Evolutionary conservation across 2,797 vertebrate genomes (phyloP).

Genomic region (Rhinatrema bivittatum): DNA sequence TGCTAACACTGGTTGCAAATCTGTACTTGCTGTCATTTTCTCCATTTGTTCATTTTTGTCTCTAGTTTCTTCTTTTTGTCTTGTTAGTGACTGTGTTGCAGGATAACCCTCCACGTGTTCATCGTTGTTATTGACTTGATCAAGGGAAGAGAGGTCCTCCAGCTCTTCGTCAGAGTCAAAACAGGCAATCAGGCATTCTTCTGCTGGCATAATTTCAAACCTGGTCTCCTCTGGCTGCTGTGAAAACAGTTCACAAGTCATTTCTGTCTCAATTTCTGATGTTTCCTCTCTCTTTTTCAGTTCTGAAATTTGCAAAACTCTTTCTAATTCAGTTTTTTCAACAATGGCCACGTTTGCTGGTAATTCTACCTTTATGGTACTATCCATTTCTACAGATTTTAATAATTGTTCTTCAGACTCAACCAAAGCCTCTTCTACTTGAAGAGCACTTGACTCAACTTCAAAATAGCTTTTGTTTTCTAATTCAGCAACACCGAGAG

Average conservation of each 20-base stretch:
- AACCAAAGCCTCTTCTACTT: rapidly evolving
- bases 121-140: conserved; percentile 9
- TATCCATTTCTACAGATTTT: not conserved
- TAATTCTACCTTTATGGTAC: rapidly evolving
- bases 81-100: not conserved
- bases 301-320: not conserved
- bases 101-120: not conserved
- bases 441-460: too few relatives aligned
- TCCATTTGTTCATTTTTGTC: too few relatives aligned
- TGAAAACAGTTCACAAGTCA: not conserved
- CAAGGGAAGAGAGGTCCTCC: conserved; percentile 5
- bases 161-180: conserved; percentile 23
- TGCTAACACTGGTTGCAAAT: too few relatives aligned
- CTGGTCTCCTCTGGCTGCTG: not conserved
- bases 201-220: not conserved
- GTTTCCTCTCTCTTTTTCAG: not conserved
- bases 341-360: not conserved
- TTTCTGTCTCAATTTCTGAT: rapidly evolving
- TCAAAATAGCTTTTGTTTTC: too few relatives aligned
- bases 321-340: too few relatives aligned
- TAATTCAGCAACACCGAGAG: not conserved
- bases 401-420: not conserved
- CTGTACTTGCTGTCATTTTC: too few relatives aligned
- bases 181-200: conserved; percentile 14
- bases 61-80: not conserved